Conservation (phyloP, 2,888 invertebrate species). For the Lasioglossum oenotherae region DNA sequence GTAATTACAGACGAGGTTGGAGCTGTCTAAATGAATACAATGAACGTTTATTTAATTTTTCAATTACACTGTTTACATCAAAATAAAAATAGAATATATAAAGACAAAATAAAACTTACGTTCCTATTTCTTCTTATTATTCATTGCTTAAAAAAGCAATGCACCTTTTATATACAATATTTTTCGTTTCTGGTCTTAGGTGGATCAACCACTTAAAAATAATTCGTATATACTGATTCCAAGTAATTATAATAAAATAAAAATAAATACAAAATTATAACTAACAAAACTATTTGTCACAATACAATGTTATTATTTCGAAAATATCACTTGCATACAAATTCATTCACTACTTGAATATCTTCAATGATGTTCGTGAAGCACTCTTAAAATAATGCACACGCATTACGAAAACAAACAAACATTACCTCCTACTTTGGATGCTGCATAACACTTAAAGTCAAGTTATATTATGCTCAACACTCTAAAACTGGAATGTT, state of each 20-base stretch:
- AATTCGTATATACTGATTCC: conserved; percentile 28
- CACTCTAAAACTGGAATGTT: conserved; percentile 64
- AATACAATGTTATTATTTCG: conserved; percentile 13
- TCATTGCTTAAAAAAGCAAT: conserved; percentile 46
- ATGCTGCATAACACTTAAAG: conserved; percentile 35
- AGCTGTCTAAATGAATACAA: conserved; percentile 18
- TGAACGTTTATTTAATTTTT: conserved; percentile 58
- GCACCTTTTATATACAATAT: conserved; percentile 43
- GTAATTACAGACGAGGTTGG: not conserved
- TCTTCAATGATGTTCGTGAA: conserved; percentile 2
- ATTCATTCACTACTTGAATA: conserved; percentile 23
- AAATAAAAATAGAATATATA: conserved; percentile 45
- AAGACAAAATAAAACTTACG: conserved; percentile 43
- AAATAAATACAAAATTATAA: conserved; percentile 45
- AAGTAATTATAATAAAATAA: conserved; percentile 1
- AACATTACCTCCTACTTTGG: conserved; percentile 39
- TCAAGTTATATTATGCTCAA: conserved; percentile 49
- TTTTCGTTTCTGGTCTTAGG: conserved; percentile 22
- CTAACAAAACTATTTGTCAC: conserved; percentile 7
- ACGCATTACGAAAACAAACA: conserved; percentile 24
- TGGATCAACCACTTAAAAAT: conserved; percentile 28
- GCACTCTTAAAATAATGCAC: conserved; percentile 10
- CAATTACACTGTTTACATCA: conserved; percentile 52
- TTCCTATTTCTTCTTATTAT: conserved; percentile 3
- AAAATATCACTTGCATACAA: conserved; percentile 37